These are phyloP conservation scores for Charina bottae DNA, from an alignment of 2,113 vertebrate genomes.

Conservation along the genomic window DNA sequence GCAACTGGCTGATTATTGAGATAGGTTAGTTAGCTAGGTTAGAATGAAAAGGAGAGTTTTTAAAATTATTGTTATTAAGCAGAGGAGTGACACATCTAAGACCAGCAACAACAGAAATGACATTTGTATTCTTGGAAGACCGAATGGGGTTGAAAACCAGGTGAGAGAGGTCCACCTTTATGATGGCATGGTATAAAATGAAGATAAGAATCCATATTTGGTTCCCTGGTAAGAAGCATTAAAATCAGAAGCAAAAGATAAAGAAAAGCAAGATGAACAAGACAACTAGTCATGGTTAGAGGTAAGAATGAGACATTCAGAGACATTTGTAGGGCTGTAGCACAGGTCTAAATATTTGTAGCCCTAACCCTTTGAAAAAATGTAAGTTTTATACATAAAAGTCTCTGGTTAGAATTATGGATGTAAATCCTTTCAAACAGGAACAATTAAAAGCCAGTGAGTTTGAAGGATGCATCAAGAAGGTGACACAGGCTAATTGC, in stretches of 20 bases:
- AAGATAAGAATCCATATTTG: background rate
- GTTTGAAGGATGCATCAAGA: background rate
- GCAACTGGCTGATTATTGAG: background rate
- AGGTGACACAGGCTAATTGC: background rate
- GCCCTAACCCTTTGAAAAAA: background rate
- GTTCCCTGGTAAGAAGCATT: background rate
- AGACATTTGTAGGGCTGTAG: background rate
- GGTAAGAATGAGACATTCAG: background rate
- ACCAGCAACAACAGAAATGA: background rate
- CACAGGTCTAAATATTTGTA: background rate
- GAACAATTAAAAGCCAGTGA: background rate
- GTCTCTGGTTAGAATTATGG: background rate
- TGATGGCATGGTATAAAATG: background rate
- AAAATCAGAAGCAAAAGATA: background rate
- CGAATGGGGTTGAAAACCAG: background rate
- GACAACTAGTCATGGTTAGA: background rate
- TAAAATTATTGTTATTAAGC: background rate
- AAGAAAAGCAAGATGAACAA: background rate
- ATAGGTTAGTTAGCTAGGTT: background rate
- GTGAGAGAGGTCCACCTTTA: background rate
- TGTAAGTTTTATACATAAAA: background rate
- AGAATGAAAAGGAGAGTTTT: background rate
- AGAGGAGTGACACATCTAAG: background rate
- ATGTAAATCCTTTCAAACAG: background rate
- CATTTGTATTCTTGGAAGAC: background rate